Evolutionary conservation across 2,113 vertebrate genomes (phyloP).

Genomic region (Argyrosomus japonicus): DNA sequence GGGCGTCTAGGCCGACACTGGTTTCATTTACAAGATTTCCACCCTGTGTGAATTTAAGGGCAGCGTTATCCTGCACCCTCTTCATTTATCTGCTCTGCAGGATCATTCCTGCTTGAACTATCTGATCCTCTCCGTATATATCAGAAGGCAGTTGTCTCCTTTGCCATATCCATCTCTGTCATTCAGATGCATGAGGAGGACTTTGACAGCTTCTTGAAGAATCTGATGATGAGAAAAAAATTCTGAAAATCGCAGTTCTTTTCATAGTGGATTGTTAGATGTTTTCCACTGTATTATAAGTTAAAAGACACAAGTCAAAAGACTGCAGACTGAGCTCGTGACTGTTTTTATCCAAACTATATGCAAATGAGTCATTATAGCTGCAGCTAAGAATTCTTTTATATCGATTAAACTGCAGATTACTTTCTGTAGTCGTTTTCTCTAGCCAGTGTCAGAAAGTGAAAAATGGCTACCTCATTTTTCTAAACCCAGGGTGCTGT

Average conservation of each 20-base stretch:
- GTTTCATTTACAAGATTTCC: constrained; percentile 22
- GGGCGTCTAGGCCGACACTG: neutral
- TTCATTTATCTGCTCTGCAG: constrained; percentile 37
- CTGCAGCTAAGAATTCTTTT: neutral
- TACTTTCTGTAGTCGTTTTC: neutral
- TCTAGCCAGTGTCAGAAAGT: neutral
- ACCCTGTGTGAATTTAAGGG: constrained; percentile 21
- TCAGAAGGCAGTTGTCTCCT: constrained; percentile 11
- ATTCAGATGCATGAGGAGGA: constrained; percentile 1
- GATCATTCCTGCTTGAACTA: constrained; percentile 23
- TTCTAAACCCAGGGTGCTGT: neutral
- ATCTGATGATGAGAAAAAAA: neutral
- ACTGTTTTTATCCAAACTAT: no score
- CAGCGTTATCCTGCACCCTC: constrained; percentile 20
- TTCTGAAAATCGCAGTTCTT: neutral
- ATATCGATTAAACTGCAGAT: neutral
- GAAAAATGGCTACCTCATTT: neutral
- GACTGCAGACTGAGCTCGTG: neutral
- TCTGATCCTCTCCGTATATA: constrained; percentile 4
- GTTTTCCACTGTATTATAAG: neutral
- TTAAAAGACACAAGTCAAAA: neutral
- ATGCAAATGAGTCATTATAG: neutral
- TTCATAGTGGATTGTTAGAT: neutral
- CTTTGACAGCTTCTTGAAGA: constrained; percentile 7
- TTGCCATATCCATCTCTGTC: constrained; percentile 21